phyloP scores from a whole-genome alignment of 2,113 vertebrate genomes.

The Melanerpes aurifrons region DNA sequence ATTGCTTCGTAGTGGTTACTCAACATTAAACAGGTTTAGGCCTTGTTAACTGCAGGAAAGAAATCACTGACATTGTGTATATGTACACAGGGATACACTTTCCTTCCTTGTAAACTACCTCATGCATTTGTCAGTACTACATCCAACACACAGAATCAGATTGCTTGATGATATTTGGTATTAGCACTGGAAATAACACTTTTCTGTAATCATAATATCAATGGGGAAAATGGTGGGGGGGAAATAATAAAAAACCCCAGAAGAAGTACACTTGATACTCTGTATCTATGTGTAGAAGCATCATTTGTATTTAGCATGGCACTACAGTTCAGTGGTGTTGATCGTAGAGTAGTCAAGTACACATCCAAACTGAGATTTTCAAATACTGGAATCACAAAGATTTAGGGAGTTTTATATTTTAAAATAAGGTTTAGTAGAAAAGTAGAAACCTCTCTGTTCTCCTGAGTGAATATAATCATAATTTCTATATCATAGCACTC shows the following conservation, averaged over 20 bases:
- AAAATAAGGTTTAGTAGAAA: background rate
- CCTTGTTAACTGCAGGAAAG: slow-evolving; percentile 20
- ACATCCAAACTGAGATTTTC: background rate
- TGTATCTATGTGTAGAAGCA: background rate
- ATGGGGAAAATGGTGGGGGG: accelerated
- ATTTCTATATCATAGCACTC: background rate
- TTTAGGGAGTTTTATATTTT: background rate
- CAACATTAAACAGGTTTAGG: slow-evolving; percentile 39
- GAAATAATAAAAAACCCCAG: too few species aligned
- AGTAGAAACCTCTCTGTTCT: background rate
- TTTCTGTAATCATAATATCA: slow-evolving; percentile 6
- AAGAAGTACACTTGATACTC: background rate
- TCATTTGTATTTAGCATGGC: background rate
- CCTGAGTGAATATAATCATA: background rate
- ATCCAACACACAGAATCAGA: slow-evolving; percentile 43
- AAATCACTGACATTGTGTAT: slow-evolving; percentile 50
- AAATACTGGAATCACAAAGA: background rate
- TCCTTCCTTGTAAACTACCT: slow-evolving; percentile 32
- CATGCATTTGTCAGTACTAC: background rate
- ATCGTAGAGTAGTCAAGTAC: background rate
- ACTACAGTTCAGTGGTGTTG: background rate
- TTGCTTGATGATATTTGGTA: slow-evolving; percentile 17
- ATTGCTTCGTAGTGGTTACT: slow-evolving; percentile 28
- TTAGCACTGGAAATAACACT: too few species aligned
- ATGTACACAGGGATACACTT: slow-evolving; percentile 1